Evolutionary conservation across 2,888 invertebrate genomes (phyloP).

Genomic region (Epirrita christyi): DNA sequence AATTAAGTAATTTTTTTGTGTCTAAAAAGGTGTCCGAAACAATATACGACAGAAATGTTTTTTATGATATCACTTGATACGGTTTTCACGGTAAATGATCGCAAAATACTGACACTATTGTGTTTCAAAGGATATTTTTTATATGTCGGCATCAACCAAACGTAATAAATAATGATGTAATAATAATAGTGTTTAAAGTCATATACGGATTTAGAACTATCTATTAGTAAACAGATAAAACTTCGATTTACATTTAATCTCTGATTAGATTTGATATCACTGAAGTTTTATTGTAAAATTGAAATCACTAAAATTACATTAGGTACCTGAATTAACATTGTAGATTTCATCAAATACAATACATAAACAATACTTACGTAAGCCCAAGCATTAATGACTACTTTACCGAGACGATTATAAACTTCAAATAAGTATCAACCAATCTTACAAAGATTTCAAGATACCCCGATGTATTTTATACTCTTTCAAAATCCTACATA

Average conservation of each 20-base stretch:
- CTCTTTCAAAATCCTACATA: no score
- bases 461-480: no score
- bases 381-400: no score
- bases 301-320: neutral
- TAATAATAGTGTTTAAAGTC: no score
- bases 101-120: constrained; percentile 29
- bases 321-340: no score
- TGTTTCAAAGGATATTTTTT: constrained; percentile 9
- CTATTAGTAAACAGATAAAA: neutral
- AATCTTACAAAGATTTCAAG: no score
- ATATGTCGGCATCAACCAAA: neutral
- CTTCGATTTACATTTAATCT: neutral
- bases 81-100: constrained; percentile 33
- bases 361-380: no score
- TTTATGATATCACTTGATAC: constrained; percentile 27
- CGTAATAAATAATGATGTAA: no score
- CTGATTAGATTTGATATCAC: neutral
- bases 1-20: neutral
- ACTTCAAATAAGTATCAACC: no score
- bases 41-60: constrained; percentile 27
- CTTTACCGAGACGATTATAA: no score
- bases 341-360: no score
- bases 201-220: neutral
- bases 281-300: neutral
- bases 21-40: constrained; percentile 23